A percentile compares a stretch with the other conserved stretches of the same genome.
These are phyloP conservation scores for Aphelocoma coerulescens DNA, from an alignment of 2,113 vertebrate species.

Conservation along the genomic window DNA sequence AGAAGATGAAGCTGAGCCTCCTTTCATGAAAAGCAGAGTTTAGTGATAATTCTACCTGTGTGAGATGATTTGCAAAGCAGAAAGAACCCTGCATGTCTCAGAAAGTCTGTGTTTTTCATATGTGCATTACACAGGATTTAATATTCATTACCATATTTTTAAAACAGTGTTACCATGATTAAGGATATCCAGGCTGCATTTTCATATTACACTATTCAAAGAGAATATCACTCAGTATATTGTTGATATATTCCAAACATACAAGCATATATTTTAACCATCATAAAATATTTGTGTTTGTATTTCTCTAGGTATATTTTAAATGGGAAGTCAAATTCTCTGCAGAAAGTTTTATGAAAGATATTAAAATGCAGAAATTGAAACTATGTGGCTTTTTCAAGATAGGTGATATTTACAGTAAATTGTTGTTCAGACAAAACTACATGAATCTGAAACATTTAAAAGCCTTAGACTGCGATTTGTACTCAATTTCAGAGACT, in stretches of 20 bases:
- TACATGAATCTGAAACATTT: not conserved
- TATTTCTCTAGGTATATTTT: not conserved
- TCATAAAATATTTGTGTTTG: not conserved
- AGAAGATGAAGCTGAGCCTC: not conserved
- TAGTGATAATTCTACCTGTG: not conserved
- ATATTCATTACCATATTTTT: not conserved
- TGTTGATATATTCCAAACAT: not conserved
- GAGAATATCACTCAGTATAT: not conserved
- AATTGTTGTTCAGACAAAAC: not conserved
- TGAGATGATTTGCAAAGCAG: not conserved
- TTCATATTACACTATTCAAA: not conserved
- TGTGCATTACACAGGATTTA: not conserved
- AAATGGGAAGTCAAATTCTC: not conserved
- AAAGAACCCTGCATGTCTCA: not conserved
- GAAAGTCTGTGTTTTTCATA: not conserved
- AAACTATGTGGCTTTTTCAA: not conserved
- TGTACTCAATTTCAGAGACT: not conserved
- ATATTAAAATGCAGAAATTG: not conserved
- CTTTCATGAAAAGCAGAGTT: not conserved
- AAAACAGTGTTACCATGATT: not conserved
- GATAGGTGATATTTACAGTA: not conserved
- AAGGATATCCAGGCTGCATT: not conserved
- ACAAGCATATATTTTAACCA: not conserved
- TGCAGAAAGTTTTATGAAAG: not conserved
- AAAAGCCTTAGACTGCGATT: not conserved